Percentiles rank a stretch among this genome's conserved stretches.
Conservation (phyloP, 2,113 vertebrate species). For the Larimichthys crocea region DNA sequence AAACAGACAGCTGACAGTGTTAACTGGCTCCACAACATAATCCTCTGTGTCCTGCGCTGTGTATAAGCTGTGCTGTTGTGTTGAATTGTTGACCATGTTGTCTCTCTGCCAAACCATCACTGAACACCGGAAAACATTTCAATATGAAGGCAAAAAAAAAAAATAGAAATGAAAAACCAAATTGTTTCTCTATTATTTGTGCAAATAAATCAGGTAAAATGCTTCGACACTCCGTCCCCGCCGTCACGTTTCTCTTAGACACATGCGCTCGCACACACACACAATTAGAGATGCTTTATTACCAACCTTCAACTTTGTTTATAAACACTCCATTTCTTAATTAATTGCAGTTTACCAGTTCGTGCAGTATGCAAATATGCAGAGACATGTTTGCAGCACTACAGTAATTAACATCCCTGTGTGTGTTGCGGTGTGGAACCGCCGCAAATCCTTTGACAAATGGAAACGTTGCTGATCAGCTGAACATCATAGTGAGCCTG, state of each 20-base stretch:
- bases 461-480: conserved; percentile 53
- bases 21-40: conserved; percentile 44
- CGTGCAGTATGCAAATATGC: conserved; percentile 58
- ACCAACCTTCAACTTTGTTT: conserved; percentile 32
- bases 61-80: conserved; percentile 22
- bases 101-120: conserved; percentile 40
- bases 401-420: conserved; percentile 55
- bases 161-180: not conserved
- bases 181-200: conserved; percentile 22
- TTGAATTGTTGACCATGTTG: conserved; percentile 55
- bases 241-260: not conserved
- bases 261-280: conserved; percentile 6
- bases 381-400: conserved; percentile 55
- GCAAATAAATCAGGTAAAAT: conserved; percentile 5
- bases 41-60: conserved; percentile 54
- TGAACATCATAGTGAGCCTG: conserved; percentile 49
- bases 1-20: conserved; percentile 39
- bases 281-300: conserved; percentile 9
- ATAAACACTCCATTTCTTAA: conserved; percentile 41
- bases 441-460: conserved; percentile 61
- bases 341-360: conserved; percentile 56
- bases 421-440: conserved; percentile 21
- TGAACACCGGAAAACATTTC: conserved; percentile 26
- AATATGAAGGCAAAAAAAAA: not conserved
- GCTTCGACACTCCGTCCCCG: not conserved